phyloP scores from a whole-genome alignment of 2,888 invertebrate species.

The Eupithecia insigniata region DNA sequence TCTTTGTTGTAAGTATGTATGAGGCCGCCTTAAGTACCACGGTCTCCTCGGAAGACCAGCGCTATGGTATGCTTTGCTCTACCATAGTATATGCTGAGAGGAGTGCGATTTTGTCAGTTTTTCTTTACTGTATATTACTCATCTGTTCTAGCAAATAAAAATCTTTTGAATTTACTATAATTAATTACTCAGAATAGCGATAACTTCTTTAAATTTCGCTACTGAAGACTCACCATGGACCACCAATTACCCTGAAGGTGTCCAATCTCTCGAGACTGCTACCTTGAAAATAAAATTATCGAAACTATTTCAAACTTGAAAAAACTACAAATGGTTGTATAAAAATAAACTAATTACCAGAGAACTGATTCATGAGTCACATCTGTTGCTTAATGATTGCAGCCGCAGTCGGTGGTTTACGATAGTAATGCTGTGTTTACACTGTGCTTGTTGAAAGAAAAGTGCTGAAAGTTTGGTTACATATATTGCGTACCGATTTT shows the following conservation, averaged over 20 bases:
- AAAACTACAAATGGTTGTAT: constrained; percentile 5
- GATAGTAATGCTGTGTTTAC: constrained; percentile 8
- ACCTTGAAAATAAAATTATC: constrained; percentile 12
- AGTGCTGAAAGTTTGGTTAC: background rate
- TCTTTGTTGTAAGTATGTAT: too few species aligned
- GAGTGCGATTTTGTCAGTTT: too few species aligned
- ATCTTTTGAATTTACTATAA: too few species aligned
- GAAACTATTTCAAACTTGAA: constrained; percentile 19
- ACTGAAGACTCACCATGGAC: background rate
- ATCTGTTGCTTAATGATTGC: constrained; percentile 31
- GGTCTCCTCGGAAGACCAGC: too few species aligned
- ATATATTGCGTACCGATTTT: background rate
- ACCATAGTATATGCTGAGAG: too few species aligned
- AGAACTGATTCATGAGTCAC: constrained; percentile 28
- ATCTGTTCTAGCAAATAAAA: too few species aligned
- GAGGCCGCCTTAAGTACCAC: too few species aligned
- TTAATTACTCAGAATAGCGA: too few species aligned
- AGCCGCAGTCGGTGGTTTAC: constrained; percentile 25
- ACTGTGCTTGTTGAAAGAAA: constrained; percentile 1
- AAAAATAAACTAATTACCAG: constrained; percentile 31
- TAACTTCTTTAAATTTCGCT: background rate
- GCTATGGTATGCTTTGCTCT: too few species aligned
- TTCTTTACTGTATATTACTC: too few species aligned
- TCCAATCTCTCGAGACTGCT: background rate
- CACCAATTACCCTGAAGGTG: background rate